phyloP scores from a whole-genome alignment of 2,113 vertebrate species.

The Lota lota region DNA sequence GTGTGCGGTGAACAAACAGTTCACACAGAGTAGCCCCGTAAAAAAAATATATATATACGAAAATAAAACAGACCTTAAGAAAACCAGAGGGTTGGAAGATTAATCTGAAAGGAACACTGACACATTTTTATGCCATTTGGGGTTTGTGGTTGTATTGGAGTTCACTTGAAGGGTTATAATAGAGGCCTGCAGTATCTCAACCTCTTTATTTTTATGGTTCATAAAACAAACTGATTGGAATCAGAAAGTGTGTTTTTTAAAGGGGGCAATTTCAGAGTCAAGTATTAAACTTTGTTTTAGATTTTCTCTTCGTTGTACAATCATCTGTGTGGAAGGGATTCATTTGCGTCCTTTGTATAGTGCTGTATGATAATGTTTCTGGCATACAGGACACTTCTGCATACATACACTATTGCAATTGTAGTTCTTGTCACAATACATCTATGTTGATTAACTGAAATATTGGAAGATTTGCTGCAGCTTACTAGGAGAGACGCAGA shows the following conservation, averaged over 20 bases:
- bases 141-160: conserved; percentile 59
- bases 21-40: conserved; percentile 41
- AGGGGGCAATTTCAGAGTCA: conserved; percentile 24
- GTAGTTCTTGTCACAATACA: no score
- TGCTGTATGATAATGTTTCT: no score
- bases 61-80: conserved; percentile 19
- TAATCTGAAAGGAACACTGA: conserved; percentile 70
- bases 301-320: background rate
- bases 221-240: conserved; percentile 39
- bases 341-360: no score
- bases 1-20: conserved; percentile 51
- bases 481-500: no score
- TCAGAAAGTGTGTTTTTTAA: conserved; percentile 47
- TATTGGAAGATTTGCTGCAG: no score
- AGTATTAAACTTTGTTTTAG: conserved; percentile 31
- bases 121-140: conserved; percentile 62
- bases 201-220: conserved; percentile 36
- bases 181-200: conserved; percentile 48
- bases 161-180: conserved; percentile 46
- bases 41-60: conserved; percentile 4
- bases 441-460: no score
- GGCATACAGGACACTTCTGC: no score
- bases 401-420: no score
- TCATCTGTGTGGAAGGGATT: no score
- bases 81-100: conserved; percentile 52